phyloP scores from a whole-genome alignment of 2,888 invertebrate genomes.

The Tiphia femorata region DNA sequence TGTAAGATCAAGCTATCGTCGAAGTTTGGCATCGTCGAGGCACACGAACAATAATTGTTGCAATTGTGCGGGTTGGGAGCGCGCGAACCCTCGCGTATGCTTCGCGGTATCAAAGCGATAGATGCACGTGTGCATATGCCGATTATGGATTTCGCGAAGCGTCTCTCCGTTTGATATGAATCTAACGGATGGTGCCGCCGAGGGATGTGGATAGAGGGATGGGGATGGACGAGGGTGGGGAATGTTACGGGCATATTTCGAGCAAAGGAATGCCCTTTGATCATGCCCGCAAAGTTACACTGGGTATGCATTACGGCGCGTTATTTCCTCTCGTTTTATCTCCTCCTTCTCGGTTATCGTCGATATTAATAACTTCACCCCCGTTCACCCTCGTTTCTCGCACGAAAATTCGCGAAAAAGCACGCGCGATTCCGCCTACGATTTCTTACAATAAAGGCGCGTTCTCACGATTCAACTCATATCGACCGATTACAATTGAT shows the following conservation, averaged over 20 bases:
- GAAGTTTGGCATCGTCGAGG: no score
- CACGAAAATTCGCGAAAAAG: no score
- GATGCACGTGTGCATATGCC: neutral
- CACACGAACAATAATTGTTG: neutral
- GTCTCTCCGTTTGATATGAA: constrained; percentile 35
- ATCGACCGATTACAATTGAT: no score
- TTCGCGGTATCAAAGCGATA: no score
- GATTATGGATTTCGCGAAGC: neutral
- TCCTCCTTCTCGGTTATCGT: constrained; percentile 1
- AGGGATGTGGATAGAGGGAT: neutral
- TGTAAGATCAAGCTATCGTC: no score
- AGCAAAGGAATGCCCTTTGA: constrained; percentile 57
- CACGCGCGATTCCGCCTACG: no score
- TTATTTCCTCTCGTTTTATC: constrained; percentile 6
- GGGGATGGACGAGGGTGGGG: neutral
- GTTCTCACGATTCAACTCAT: no score
- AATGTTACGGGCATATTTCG: constrained; percentile 44
- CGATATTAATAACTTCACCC: constrained; percentile 12
- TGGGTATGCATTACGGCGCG: constrained; percentile 26
- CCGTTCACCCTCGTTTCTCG: no score
- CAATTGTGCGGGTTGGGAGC: neutral
- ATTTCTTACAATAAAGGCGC: no score
- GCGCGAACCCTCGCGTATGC: no score
- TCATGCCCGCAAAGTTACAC: constrained; percentile 48
- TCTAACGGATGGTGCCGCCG: constrained; percentile 22